A percentile compares a stretch with the other conserved stretches of the same genome.
Evolutionary conservation across 2,797 vertebrate genomes (phyloP).

Genomic region (Phrynocephalus guinanensis): DNA sequence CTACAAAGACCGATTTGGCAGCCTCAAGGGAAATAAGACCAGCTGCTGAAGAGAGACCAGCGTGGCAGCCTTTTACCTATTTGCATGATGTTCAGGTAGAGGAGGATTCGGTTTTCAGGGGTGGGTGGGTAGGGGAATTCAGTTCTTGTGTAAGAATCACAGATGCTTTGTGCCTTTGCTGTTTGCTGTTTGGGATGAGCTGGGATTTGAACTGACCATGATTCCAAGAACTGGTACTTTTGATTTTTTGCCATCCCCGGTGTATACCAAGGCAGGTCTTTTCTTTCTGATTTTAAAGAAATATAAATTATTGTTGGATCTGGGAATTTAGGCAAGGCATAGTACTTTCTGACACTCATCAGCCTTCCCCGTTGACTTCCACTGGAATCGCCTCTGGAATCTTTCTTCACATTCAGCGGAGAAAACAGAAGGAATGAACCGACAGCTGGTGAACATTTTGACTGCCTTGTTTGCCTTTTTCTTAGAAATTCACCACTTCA

Average conservation of each 20-base stretch:
- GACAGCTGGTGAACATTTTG: conserved; percentile 89
- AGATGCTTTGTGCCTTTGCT: conserved; percentile 73
- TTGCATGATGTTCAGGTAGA: conserved; percentile 70
- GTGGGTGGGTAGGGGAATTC: conserved; percentile 8
- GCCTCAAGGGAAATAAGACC: conserved; percentile 39
- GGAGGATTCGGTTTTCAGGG: conserved; percentile 9
- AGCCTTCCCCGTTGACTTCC: conserved; percentile 61
- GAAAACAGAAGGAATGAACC: conserved; percentile 95
- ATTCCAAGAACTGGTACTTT: conserved; percentile 81
- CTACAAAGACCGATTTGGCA: conserved; percentile 7
- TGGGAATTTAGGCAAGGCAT: conserved; percentile 79
- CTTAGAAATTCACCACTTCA: conserved; percentile 92
- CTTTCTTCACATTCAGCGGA: conserved; percentile 82
- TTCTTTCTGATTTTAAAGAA: conserved; percentile 78
- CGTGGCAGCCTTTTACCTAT: conserved; percentile 62
- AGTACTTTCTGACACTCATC: conserved; percentile 67
- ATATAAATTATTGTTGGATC: conserved; percentile 77
- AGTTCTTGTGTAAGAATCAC: conserved; percentile 61
- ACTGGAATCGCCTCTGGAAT: conserved; percentile 83
- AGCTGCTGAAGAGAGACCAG: conserved; percentile 61
- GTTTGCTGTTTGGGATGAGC: conserved; percentile 79
- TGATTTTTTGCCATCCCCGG: conserved; percentile 75
- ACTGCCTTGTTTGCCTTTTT: conserved; percentile 93
- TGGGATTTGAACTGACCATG: conserved; percentile 82
- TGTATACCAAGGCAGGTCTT: conserved; percentile 76